Percentiles rank a stretch among this genome's conserved stretches.
These are phyloP conservation scores for Eonycteris spelaea DNA, from an alignment of 2,113 vertebrate species.

Conservation along the genomic window DNA sequence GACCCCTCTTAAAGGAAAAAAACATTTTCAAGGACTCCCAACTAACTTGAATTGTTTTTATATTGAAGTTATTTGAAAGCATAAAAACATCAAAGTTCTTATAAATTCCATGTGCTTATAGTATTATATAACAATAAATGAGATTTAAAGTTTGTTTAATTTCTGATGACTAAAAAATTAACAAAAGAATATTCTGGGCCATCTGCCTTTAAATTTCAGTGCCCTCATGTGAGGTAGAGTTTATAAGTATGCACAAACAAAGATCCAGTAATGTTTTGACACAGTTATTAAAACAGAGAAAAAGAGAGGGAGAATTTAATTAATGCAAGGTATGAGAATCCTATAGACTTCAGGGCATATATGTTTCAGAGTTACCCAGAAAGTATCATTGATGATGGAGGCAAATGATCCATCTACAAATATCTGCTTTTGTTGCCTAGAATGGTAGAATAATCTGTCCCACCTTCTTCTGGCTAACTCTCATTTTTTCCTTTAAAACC, in stretches of 20 bases:
- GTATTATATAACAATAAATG: not conserved
- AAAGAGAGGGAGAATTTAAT: not conserved
- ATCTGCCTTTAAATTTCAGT: not conserved
- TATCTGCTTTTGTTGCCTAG: not conserved
- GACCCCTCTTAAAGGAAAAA: not conserved
- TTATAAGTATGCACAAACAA: not conserved
- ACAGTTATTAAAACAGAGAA: not conserved
- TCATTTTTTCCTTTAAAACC: not conserved
- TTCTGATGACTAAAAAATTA: not conserved
- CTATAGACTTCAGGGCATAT: not conserved
- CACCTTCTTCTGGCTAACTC: not conserved
- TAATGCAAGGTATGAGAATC: accelerated
- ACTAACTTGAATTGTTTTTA: not conserved
- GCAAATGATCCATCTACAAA: not conserved
- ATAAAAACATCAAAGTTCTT: not conserved
- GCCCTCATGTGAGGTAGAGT: not conserved
- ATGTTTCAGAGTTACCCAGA: not conserved
- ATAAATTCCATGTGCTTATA: not conserved
- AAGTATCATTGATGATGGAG: not conserved
- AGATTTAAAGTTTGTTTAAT: not conserved
- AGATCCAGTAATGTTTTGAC: not conserved
- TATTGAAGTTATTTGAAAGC: not conserved
- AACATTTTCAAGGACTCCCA: not conserved
- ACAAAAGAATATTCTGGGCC: not conserved
- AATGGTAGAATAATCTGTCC: not conserved